Percentiles rank a stretch among this genome's conserved stretches.
These are phyloP conservation scores for Jordanella pulchra DNA, from an alignment of 2,797 vertebrate species.

Conservation along the genomic window DNA sequence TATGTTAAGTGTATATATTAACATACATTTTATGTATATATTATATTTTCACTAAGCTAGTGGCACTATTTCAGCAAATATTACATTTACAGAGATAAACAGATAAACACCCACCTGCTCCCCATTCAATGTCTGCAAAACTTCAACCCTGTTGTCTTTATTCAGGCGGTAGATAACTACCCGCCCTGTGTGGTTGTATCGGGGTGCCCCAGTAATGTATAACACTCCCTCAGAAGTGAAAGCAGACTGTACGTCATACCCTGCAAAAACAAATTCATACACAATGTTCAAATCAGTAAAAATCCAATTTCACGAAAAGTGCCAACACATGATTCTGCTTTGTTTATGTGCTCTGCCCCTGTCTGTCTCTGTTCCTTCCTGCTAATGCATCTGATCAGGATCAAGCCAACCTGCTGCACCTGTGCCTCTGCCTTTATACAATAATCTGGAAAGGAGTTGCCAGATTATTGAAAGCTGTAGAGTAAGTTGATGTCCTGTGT, in stretches of 20 bases:
- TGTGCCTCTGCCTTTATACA: too few species aligned
- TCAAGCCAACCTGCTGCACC: too few species aligned
- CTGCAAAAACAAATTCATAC: conserved; percentile 65
- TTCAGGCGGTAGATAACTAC: conserved; percentile 88
- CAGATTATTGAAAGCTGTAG: too few species aligned
- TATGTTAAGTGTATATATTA: too few species aligned
- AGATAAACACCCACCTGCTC: conserved; percentile 83
- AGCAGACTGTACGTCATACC: conserved; percentile 92
- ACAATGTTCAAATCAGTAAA: neutral
- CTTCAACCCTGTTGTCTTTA: conserved; percentile 61
- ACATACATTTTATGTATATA: neutral
- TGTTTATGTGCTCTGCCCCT: too few species aligned
- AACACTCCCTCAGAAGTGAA: conserved; percentile 79
- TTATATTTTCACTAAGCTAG: neutral
- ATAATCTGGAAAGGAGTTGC: too few species aligned
- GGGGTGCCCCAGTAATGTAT: conserved; percentile 91
- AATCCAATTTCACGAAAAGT: neutral
- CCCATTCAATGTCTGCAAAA: conserved; percentile 88
- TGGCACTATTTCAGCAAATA: neutral
- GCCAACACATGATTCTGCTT: neutral
- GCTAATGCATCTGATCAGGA: too few species aligned
- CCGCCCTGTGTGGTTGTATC: conserved; percentile 95
- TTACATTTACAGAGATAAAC: neutral
- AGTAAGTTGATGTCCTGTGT: too few species aligned
- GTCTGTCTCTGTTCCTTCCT: too few species aligned